phyloP scores from a whole-genome alignment of 2,888 invertebrate species.

The Danaus chrysippus region DNA sequence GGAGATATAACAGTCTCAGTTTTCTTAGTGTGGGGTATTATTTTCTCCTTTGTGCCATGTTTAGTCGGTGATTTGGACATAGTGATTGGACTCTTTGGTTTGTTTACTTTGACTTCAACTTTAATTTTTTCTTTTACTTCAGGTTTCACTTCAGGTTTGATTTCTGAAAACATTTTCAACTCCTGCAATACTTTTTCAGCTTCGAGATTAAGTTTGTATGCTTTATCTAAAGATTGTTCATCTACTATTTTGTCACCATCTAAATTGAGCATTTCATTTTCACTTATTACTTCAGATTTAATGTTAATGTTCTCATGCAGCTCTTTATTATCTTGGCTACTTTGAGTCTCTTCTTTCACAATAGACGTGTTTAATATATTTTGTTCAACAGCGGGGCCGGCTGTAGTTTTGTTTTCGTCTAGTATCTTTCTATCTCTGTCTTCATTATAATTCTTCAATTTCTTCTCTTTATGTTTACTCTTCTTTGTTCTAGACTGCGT shows the following conservation, averaged over 20 bases:
- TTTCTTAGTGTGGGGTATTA: slow-evolving; percentile 12
- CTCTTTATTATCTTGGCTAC: slow-evolving; percentile 8
- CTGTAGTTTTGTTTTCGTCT: slow-evolving; percentile 35
- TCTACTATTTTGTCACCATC: slow-evolving; percentile 34
- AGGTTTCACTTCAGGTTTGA: slow-evolving; percentile 44
- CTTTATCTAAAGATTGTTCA: slow-evolving; percentile 54
- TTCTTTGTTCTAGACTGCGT: slow-evolving; percentile 29
- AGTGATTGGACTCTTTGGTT: slow-evolving; percentile 17
- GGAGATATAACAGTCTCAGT: slow-evolving; percentile 17
- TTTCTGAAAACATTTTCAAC: slow-evolving; percentile 54
- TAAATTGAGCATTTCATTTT: slow-evolving; percentile 8
- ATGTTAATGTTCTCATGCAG: background rate
- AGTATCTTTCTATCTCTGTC: slow-evolving; percentile 11
- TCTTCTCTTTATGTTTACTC: slow-evolving; percentile 33
- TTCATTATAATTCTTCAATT: slow-evolving; percentile 18
- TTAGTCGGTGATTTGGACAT: slow-evolving; percentile 31
- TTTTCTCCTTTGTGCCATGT: slow-evolving; percentile 35
- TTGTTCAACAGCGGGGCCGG: slow-evolving; percentile 8
- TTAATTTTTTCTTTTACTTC: slow-evolving; percentile 27
- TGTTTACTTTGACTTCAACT: slow-evolving; percentile 16
- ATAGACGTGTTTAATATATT: slow-evolving; percentile 6
- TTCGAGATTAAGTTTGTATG: slow-evolving; percentile 52
- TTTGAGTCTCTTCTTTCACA: slow-evolving; percentile 12
- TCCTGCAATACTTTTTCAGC: slow-evolving; percentile 47
- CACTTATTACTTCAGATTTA: slow-evolving; percentile 11